A percentile compares a stretch with the other conserved stretches of the same genome.
Conservation (phyloP, 2,888 invertebrate species). For the Anagyrus pseudococci region DNA sequence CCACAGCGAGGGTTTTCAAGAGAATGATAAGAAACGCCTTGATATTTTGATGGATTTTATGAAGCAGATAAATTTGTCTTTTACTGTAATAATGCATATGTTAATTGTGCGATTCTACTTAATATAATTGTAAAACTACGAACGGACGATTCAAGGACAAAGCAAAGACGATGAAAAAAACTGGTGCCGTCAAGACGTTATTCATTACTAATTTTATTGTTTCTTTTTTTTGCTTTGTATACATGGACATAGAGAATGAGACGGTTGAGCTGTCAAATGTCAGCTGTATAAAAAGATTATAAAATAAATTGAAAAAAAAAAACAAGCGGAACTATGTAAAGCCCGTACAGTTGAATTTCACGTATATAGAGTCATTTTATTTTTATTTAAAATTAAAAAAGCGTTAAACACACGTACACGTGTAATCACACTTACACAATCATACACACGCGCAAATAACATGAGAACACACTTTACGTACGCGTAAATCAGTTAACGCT, state of each 20-base stretch:
- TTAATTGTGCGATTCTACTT: conserved; percentile 29
- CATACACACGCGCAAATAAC: conserved; percentile 39
- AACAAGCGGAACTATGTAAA: conserved; percentile 37
- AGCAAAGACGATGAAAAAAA: conserved; percentile 20
- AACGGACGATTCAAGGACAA: conserved; percentile 34
- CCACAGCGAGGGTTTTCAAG: conserved; percentile 18
- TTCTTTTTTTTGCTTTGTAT: conserved; percentile 51
- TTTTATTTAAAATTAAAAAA: conserved; percentile 48
- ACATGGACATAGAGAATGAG: conserved; percentile 45
- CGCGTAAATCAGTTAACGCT: too few relatives aligned
- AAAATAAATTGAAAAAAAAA: conserved; percentile 19
- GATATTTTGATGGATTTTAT: conserved; percentile 9
- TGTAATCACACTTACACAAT: conserved; percentile 12
- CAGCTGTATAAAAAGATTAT: conserved; percentile 25
- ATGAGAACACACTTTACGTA: conserved; percentile 24
- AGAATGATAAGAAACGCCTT: conserved; percentile 10
- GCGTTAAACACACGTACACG: too few relatives aligned
- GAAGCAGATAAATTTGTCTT: conserved; percentile 29
- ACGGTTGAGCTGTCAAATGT: conserved; percentile 41
- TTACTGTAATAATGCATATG: conserved; percentile 21
- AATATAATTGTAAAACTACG: conserved; percentile 38
- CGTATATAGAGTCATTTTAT: conserved; percentile 49
- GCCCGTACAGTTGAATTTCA: conserved; percentile 44
- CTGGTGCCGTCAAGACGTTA: conserved; percentile 48
- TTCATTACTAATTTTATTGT: conserved; percentile 48